Evolutionary conservation across 2,113 vertebrate species (phyloP).

Genomic region (Ptyas mucosa): DNA sequence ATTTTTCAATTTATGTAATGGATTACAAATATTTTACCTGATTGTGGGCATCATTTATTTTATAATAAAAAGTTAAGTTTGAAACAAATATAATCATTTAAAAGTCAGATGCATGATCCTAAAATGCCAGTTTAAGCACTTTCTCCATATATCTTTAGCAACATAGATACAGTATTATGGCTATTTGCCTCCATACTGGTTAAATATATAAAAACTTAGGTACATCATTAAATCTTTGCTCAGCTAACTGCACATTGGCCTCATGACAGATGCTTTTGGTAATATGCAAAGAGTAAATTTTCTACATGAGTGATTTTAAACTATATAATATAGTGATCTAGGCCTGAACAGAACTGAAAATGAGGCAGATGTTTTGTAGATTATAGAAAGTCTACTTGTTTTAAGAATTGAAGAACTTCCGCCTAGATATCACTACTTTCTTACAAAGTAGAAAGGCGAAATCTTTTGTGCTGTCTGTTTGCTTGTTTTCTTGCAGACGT

Average conservation of each 20-base stretch:
- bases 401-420: neutral
- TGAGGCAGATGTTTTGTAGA: neutral
- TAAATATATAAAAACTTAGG: neutral
- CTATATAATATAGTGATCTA: neutral
- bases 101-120: neutral
- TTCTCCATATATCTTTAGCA: neutral
- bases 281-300: neutral
- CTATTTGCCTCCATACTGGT: neutral
- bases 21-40: neutral
- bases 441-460: neutral
- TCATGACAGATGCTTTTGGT: neutral
- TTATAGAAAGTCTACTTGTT: neutral
- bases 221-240: neutral
- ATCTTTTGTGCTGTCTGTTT: neutral
- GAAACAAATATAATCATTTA: neutral
- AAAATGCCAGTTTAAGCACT: neutral
- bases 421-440: neutral
- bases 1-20: neutral
- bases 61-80: neutral
- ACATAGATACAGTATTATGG: too few species aligned
- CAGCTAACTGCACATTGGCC: neutral
- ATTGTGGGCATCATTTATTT: neutral
- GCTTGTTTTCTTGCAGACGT: neutral
- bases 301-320: neutral
- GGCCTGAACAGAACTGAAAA: neutral